phyloP scores from a whole-genome alignment of 2,888 invertebrate genomes.

The Microdon myrmicae region DNA sequence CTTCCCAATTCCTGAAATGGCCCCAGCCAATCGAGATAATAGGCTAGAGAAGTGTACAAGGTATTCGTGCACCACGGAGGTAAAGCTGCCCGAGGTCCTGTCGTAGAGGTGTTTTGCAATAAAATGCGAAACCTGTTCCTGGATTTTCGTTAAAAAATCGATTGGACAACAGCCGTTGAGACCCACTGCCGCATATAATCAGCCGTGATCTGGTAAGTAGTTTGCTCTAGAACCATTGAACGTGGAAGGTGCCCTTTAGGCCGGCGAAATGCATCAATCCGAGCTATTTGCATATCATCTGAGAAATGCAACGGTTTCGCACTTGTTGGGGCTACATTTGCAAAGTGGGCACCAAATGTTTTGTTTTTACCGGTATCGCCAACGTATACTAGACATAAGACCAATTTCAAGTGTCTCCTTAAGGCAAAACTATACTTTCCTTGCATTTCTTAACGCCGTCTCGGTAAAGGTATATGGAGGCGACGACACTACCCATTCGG shows the following conservation, averaged over 20 bases:
- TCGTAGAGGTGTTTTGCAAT: slow-evolving; percentile 32
- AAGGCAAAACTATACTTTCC: slow-evolving; percentile 49
- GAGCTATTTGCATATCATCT: slow-evolving; percentile 49
- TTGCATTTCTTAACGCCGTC: slow-evolving; percentile 1
- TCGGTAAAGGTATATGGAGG: slow-evolving; percentile 10
- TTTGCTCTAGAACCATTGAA: slow-evolving; percentile 36
- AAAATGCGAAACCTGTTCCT: slow-evolving; percentile 42
- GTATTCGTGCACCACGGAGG: slow-evolving; percentile 10
- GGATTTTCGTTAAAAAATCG: slow-evolving; percentile 34
- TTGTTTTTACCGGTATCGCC: slow-evolving; percentile 47
- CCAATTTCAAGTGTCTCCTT: slow-evolving; percentile 50
- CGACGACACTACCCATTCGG: background rate
- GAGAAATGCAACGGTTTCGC: slow-evolving; percentile 40
- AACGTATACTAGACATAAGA: slow-evolving; percentile 48
- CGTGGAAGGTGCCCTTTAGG: slow-evolving; percentile 33
- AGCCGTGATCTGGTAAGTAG: slow-evolving; percentile 43
- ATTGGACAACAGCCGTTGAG: slow-evolving; percentile 35
- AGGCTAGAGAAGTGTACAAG: slow-evolving; percentile 43
- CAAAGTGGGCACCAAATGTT: slow-evolving; percentile 45
- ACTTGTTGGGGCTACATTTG: slow-evolving; percentile 49
- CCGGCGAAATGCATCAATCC: slow-evolving; percentile 22
- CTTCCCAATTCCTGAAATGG: slow-evolving; percentile 49
- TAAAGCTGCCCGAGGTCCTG: background rate
- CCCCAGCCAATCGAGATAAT: slow-evolving; percentile 52
- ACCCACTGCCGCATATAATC: slow-evolving; percentile 22